Evolutionary conservation across 2,113 vertebrate genomes (phyloP), one percentile per base, ranked within the genome.

Genomic region (Numida meleagris): DNA sequence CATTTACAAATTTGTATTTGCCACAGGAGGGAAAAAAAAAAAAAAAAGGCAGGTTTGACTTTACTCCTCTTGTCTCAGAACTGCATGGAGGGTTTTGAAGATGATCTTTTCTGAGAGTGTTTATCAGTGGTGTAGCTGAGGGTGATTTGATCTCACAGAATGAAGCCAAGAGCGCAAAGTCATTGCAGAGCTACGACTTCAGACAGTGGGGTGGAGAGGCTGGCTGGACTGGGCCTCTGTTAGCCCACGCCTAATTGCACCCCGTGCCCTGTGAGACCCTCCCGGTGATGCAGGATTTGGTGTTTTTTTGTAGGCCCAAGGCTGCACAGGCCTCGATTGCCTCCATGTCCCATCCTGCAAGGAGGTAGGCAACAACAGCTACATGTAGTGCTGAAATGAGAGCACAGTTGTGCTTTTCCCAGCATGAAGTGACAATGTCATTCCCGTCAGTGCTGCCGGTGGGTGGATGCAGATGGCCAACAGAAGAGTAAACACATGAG

Each of bases 281-380:
- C 31, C 14, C 13, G 0, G 0, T 45, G 58, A 14, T 58, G 27
- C 36, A 45, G 53, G 36, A 3, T 7, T 25, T 0, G 0, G 11
- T 53, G 40, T 11, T 24, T 24, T 43, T 3, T 48, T 45, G 48
- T 29, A 29, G 53, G 55, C 38, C 40, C 15, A 0, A 1, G 23
- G 40, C 46, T 2, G 0, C 4, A 4, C 29, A 43, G 62, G 40
- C 36, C 46, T 61, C 0, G 0, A 20, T 8, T n/a, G n/a, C 19
- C 38, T 50, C 38, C 4, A 0, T 25, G 50, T 62, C 38, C 34
- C 33, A 43, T 42, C 17, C 19, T 1, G 0, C 1, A 14, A 36
- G 10, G 43, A 53, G 9, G 3, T 1, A 1, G 3, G 4, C 24
- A 34, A 20, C 82, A 92, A 84, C 42, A 82, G 24, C 20, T 36